phyloP scores from a whole-genome alignment of 2,797 vertebrate genomes.

The Sylvilagus floridanus region DNA sequence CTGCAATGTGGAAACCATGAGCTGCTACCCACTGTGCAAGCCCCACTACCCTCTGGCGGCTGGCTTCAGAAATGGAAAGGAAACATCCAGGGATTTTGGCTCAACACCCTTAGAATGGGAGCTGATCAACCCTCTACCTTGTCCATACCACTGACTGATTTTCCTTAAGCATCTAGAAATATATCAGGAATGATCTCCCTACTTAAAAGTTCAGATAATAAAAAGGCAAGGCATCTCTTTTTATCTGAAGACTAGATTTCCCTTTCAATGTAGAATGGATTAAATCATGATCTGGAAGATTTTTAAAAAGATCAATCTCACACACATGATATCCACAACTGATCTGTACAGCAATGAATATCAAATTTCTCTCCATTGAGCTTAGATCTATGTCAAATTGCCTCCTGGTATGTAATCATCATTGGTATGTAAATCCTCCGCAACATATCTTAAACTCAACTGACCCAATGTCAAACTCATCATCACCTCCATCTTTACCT shows the following conservation, averaged over 20 bases:
- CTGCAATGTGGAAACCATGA: not conserved
- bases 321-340: conserved; percentile 14
- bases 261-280: conserved; percentile 22
- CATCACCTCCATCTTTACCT: not conserved
- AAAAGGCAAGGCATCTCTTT: conserved; percentile 25
- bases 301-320: conserved; percentile 20
- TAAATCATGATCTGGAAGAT: not conserved
- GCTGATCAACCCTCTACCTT: not conserved
- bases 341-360: conserved; percentile 45
- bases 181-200: not conserved
- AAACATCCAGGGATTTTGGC: not conserved
- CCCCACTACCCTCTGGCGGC: not conserved
- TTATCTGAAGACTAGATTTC: conserved; percentile 31
- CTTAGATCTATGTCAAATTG: not conserved
- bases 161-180: conserved; percentile 44
- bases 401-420: not conserved
- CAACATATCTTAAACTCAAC: not conserved
- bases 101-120: not conserved
- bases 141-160: not conserved
- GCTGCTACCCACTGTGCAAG: not conserved
- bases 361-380: conserved; percentile 14
- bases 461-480: conserved; percentile 22
- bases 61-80: conserved; percentile 7
- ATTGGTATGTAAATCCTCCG: not conserved
- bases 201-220: not conserved